A percentile compares a stretch with the other conserved stretches of the same genome.
Evolutionary conservation across 2,888 invertebrate species (phyloP).

Genomic region (Platerodrilus igneus): DNA sequence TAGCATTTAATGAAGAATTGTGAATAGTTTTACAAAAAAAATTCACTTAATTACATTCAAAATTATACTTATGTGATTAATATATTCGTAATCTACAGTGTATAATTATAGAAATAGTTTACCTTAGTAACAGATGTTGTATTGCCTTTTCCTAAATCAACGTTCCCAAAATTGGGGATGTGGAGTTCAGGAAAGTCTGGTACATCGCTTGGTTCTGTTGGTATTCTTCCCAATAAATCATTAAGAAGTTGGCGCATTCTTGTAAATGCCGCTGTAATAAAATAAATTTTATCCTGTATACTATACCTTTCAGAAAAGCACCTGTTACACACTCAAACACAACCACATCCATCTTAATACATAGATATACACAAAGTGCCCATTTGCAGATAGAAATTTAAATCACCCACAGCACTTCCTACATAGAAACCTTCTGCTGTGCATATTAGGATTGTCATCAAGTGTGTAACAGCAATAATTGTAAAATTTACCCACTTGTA

Average conservation of each 20-base stretch:
- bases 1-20: no score
- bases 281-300: slow-evolving; percentile 7
- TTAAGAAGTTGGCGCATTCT: slow-evolving; percentile 40
- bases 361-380: no score
- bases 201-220: slow-evolving; percentile 27
- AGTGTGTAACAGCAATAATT: no score
- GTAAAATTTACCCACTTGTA: background rate
- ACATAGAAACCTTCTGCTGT: slow-evolving; percentile 17
- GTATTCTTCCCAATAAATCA: slow-evolving; percentile 34
- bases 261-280: slow-evolving; percentile 36
- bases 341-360: slow-evolving; percentile 6
- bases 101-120: slow-evolving; percentile 47
- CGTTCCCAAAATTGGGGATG: slow-evolving; percentile 25
- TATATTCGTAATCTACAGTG: no score
- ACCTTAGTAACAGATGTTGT: slow-evolving; percentile 46
- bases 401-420: slow-evolving; percentile 10
- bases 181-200: slow-evolving; percentile 27
- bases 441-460: slow-evolving; percentile 20
- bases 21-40: no score
- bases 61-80: no score
- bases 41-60: no score
- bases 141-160: slow-evolving; percentile 45
- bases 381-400: background rate
- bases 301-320: background rate
- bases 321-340: slow-evolving; percentile 9